A percentile compares a stretch with the other conserved stretches of the same genome.
Conservation (phyloP, 2,113 vertebrate species). For the Capricornis sumatraensis region DNA sequence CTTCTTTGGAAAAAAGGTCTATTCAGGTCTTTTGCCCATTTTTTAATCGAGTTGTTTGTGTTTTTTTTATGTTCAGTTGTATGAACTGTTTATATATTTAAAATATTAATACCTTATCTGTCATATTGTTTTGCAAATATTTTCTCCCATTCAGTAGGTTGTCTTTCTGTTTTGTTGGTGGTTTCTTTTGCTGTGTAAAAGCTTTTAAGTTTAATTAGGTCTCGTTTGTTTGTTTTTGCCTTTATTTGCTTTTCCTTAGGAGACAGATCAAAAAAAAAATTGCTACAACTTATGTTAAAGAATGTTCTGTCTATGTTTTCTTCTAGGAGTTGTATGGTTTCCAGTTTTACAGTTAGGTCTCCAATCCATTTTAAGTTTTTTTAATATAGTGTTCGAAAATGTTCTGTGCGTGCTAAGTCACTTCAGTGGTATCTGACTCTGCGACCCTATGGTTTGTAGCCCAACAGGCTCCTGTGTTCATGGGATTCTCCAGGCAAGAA, state of each 20-base stretch:
- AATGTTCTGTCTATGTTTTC: background rate
- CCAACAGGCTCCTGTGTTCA: background rate
- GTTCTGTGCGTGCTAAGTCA: background rate
- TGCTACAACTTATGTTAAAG: background rate
- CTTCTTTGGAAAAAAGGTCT: background rate
- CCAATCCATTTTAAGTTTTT: background rate
- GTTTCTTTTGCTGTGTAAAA: background rate
- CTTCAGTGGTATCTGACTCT: background rate
- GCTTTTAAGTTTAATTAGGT: background rate
- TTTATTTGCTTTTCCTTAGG: background rate
- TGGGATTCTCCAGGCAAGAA: background rate
- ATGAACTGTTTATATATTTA: background rate
- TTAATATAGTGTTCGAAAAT: background rate
- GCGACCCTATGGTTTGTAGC: background rate
- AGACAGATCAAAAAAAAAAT: background rate
- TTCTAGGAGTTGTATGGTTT: background rate
- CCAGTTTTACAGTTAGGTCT: background rate
- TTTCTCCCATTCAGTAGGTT: background rate
- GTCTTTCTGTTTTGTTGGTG: background rate
- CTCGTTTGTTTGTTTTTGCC: background rate
- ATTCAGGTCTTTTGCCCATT: background rate
- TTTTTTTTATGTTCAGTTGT: background rate
- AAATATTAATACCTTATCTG: background rate
- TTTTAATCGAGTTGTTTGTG: background rate
- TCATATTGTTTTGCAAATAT: background rate